These are phyloP conservation scores for Formicarius rufipectus DNA, from an alignment of 2,113 vertebrate genomes.

Conservation along the genomic window DNA sequence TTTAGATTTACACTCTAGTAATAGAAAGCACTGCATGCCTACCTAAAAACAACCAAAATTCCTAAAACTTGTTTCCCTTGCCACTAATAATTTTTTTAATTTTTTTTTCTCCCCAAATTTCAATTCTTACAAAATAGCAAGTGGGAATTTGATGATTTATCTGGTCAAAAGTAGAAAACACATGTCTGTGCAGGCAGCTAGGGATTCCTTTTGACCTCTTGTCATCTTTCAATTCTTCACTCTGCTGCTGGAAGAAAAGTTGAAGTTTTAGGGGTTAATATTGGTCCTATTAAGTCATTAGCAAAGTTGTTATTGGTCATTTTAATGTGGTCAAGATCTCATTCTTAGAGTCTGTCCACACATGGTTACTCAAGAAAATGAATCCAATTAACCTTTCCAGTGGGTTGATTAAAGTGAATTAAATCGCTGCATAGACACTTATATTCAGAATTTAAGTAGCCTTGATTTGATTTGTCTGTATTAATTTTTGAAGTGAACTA, in stretches of 20 bases:
- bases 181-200: not conserved
- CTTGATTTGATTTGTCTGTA: not conserved
- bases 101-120: not conserved
- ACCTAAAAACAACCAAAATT: not conserved
- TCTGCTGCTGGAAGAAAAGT: not conserved
- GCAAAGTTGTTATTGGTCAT: not conserved
- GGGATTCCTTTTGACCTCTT: not conserved
- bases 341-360: not conserved
- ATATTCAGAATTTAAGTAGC: not conserved
- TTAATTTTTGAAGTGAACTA: not conserved
- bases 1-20: not conserved
- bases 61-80: not conserved
- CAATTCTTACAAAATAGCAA: not conserved
- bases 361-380: not conserved
- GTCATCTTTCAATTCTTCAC: not conserved
- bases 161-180: not conserved
- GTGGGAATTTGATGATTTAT: not conserved
- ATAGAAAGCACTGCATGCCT: not conserved
- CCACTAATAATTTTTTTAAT: not conserved
- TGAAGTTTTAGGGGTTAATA: not conserved
- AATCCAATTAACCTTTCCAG: slow-evolving; percentile 31
- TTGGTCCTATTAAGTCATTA: not conserved
- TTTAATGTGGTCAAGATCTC: not conserved
- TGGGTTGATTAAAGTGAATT: slow-evolving; percentile 21
- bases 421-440: not conserved